Base-by-base conservation (phyloP, 2,888 invertebrate species). In the Hesperia comma region DNA sequence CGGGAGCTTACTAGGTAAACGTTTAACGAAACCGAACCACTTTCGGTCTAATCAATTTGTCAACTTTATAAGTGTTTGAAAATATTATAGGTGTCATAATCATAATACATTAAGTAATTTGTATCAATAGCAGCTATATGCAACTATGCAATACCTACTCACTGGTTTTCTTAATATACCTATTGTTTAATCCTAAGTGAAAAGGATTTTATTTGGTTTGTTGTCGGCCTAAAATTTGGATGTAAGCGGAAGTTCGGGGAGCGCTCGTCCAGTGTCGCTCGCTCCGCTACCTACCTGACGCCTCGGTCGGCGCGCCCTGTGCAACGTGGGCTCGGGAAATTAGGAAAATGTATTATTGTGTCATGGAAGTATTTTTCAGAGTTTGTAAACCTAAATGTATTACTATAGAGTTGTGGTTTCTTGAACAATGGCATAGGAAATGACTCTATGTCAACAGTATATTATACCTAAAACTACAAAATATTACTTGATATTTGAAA, bases 1-100 rank as follows among this genome's bases (percentile, higher is more conserved):
- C 60, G 56, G 55, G 61, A 67, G 61, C 67, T 67, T 67, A 67
- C 61, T 67, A 67, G 61, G 21, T 67, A 61, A 67, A 61, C 60
- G 32, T 60, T 54, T 54, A 21, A 66, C 41, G 15, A 63, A 58
- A 33, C 33, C 54, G 33, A 60, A 66, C 60, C 54, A 66, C 53
- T 51, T 26, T 53, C 41, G 53, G 63, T 64, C 58, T 58, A 41
- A 58, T 51, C 64, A 14, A 58, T 41, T 56, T 43, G 41, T 58
- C 54, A 61, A 14, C n/a, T 51, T 60, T 46, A 53, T 64, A 53
- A 57, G 32, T 32, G 37, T 57, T 57, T 49, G 56, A 15, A 51
- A 37, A 49, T 21, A 37, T 37, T 21, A 37, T 37, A 37, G 37
- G 3, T 6, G 19, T 49, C 5, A 26, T 10, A 10, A 7, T 49